Evolutionary conservation across 2,113 vertebrate genomes (phyloP).

Genomic region (Agapornis roseicollis): DNA sequence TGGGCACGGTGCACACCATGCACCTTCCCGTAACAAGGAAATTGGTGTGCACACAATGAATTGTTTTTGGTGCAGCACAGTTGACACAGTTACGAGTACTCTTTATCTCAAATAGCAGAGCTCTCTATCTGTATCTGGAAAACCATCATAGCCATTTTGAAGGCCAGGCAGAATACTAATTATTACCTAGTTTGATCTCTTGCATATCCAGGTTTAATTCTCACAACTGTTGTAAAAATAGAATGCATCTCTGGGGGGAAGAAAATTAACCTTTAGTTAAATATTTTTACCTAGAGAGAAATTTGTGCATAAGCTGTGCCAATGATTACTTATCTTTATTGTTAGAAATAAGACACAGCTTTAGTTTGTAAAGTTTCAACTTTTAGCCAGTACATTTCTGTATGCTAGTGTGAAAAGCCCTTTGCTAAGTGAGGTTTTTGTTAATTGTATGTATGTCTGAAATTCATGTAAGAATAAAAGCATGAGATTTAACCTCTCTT

Average conservation of each 20-base stretch:
- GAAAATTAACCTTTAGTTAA: neutral
- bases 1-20: accelerated
- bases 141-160: neutral
- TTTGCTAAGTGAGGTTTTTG: neutral
- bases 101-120: neutral
- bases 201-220: neutral
- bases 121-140: neutral
- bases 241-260: neutral
- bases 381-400: neutral
- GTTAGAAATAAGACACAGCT: neutral
- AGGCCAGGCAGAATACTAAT: neutral
- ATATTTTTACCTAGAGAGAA: neutral
- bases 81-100: neutral
- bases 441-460: neutral
- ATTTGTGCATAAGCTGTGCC: neutral
- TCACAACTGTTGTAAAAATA: neutral
- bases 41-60: neutral
- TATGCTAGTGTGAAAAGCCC: neutral
- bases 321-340: neutral
- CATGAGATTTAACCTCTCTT: neutral
- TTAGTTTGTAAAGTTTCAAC: neutral
- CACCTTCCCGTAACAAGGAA: neutral
- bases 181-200: neutral
- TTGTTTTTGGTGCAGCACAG: neutral
- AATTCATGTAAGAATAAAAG: neutral